These are phyloP conservation scores for Xiphophorus couchianus DNA, from an alignment of 2,113 vertebrate species.

Conservation along the genomic window DNA sequence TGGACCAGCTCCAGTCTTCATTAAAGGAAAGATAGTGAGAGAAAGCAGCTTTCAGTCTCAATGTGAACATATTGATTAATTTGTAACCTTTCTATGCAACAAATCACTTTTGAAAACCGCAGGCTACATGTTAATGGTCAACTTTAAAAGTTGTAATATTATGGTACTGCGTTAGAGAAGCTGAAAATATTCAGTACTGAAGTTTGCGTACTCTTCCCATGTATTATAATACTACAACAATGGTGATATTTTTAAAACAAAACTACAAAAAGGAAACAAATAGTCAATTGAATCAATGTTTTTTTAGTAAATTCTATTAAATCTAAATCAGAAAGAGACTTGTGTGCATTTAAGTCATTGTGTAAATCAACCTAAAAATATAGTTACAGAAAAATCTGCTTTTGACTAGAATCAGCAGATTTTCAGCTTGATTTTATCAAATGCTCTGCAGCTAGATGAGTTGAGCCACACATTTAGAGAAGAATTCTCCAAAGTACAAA, in stretches of 20 bases:
- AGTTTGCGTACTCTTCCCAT: not conserved
- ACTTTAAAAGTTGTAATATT: not conserved
- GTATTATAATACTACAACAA: not conserved
- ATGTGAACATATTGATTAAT: not conserved
- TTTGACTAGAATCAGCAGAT: not conserved
- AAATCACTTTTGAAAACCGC: slow-evolving; percentile 6
- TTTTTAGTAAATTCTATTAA: not conserved
- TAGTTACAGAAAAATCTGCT: too few species aligned
- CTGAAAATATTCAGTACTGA: not conserved
- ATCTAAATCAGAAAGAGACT: not conserved
- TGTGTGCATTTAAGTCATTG: not conserved
- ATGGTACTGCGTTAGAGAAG: not conserved
- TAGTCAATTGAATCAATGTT: not conserved
- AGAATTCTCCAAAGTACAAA: not conserved
- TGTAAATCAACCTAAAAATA: not conserved
- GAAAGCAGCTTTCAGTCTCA: slow-evolving; percentile 2
- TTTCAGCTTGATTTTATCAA: not conserved
- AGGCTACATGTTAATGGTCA: not conserved
- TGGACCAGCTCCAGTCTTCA: slow-evolving; percentile 60
- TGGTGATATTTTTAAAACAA: not conserved
- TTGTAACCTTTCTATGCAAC: not conserved
- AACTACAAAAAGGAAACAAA: not conserved
- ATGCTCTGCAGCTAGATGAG: not conserved
- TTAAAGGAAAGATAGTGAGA: slow-evolving; percentile 27
- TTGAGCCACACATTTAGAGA: not conserved